Evolutionary conservation across 2,888 invertebrate genomes (phyloP).

Genomic region (Chouioia cunea): DNA sequence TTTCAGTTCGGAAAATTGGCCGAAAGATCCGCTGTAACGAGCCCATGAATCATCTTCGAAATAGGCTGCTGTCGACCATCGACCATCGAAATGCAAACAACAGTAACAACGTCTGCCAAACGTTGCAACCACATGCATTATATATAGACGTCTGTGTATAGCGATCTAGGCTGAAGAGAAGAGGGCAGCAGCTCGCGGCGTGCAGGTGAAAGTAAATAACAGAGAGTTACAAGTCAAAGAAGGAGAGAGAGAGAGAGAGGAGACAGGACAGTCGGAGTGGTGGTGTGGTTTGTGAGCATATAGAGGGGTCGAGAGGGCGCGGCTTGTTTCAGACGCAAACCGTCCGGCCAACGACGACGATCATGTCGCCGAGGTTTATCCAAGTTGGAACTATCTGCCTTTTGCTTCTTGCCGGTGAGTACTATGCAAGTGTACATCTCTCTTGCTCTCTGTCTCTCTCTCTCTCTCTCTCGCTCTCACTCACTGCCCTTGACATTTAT

Average conservation of each 20-base stretch:
- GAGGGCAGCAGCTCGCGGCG: conserved; percentile 45
- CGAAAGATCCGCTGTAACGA: too few relatives aligned
- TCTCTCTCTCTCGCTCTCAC: too few relatives aligned
- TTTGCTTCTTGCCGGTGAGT: conserved; percentile 65
- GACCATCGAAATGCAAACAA: too few relatives aligned
- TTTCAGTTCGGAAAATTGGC: too few relatives aligned
- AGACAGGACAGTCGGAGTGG: conserved; percentile 64
- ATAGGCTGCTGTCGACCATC: too few relatives aligned
- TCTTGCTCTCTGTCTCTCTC: too few relatives aligned
- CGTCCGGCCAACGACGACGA: conserved; percentile 62
- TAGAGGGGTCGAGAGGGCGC: conserved; percentile 69
- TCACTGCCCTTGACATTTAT: too few relatives aligned
- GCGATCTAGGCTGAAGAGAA: not conserved
- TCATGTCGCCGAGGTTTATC: conserved; percentile 65
- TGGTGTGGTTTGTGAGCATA: conserved; percentile 67
- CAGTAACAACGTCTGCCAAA: too few relatives aligned
- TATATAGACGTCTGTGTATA: not conserved
- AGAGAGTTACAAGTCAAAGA: conserved; percentile 51
- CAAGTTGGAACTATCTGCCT: conserved; percentile 62
- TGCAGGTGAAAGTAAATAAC: conserved; percentile 38
- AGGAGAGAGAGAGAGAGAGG: conserved; percentile 62
- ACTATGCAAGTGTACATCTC: too few relatives aligned
- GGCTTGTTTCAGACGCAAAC: conserved; percentile 68
- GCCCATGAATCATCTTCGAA: too few relatives aligned
- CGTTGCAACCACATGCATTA: not conserved